Evolutionary conservation across 2,888 invertebrate species (phyloP).

Genomic region (Volucella bombylans): DNA sequence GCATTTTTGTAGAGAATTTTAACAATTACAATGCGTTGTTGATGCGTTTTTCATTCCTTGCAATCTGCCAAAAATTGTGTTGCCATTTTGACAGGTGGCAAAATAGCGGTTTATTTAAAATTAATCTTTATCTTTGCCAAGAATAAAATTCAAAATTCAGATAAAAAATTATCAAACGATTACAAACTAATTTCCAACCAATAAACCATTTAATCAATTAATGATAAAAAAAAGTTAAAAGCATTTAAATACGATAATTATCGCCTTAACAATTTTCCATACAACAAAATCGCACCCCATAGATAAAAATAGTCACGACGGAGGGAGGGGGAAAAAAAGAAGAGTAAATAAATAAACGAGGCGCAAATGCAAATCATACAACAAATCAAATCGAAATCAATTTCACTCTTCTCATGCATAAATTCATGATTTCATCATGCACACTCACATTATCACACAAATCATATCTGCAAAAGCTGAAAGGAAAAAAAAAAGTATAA

Average conservation of each 20-base stretch:
- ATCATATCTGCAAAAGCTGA: constrained; percentile 41
- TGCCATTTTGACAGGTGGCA: too few species aligned
- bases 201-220: constrained; percentile 18
- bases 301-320: neutral
- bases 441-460: constrained; percentile 44
- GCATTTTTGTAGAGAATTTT: too few species aligned
- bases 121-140: too few species aligned
- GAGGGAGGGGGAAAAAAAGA: neutral
- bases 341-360: neutral
- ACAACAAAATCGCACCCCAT: neutral
- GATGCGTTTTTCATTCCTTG: too few species aligned
- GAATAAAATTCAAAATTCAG: too few species aligned
- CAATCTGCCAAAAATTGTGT: too few species aligned
- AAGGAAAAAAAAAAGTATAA: neutral
- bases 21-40: too few species aligned
- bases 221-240: constrained; percentile 10
- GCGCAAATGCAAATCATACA: constrained; percentile 28
- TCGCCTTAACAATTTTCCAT: constrained; percentile 19
- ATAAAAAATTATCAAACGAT: too few species aligned
- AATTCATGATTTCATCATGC: constrained; percentile 48
- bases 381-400: constrained; percentile 46
- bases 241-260: constrained; percentile 27
- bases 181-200: constrained; percentile 8
- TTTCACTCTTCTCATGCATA: constrained; percentile 45
- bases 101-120: too few species aligned